Base-by-base conservation (phyloP, 2,888 invertebrate species). In the Pachliopta kotzebuea region DNA sequence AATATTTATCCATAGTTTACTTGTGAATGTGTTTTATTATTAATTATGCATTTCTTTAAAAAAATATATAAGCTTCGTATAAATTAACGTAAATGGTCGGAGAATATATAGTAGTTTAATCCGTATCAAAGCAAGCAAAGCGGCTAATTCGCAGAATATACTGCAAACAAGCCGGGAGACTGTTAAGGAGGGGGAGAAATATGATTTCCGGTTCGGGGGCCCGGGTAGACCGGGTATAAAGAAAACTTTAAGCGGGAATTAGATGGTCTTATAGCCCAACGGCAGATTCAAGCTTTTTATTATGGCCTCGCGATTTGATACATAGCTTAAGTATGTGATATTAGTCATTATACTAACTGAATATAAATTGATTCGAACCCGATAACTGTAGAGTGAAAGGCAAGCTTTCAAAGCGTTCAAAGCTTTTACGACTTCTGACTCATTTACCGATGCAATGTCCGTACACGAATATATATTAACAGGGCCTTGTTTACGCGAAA, bases 171-270 rank as follows among this genome's bases (percentile, higher is more conserved):
- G 74, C 74, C 70, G 70, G 71, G 73, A 75, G 71, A 75, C 76
- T 78, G 76, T 79, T 75, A 74, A 72, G 74, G 26, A n/a, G 73
- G 73, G 69, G 68, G 72, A 74, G 77, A 80, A 79, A 82, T 80
- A 83, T 83, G 79, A 81, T 78, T 77, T 78, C 73, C 73, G 72
- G 74, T 71, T 75, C 73, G 9, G 37, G 2, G 14, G 37, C 11
- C 11, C 4, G 37, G 67, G 64, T 65, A 66, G 66, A 69, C 69
- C 68, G 63, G 68, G 68, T 72, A 72, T 70, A 76, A 81, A 78
- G 78, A 77, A 76, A 76, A 76, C 79, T 80, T 80, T 80, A 80
- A 78, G 79, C 73, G 70, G 75, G 75, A 75, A 76, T 73, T 78
- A 80, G 76, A 77, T 71, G 74, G 71, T 74, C 75, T 76, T 75